Percentiles rank a stretch among this genome's conserved stretches.
Conservation (phyloP, 92 coral and sea anemone genomes). For the Zoanthus gigantus region DNA sequence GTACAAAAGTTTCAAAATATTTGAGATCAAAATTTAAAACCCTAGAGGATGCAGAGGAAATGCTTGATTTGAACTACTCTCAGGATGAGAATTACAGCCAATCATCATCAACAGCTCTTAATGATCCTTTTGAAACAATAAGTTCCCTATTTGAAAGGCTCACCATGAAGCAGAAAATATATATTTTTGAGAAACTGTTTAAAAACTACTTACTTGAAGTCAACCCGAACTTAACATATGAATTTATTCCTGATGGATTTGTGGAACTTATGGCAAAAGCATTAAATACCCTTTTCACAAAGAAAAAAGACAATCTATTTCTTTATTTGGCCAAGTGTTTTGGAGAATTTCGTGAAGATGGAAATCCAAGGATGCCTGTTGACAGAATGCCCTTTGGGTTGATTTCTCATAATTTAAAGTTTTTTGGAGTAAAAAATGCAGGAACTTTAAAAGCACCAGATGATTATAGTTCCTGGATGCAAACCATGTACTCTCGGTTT, state of each 20-base stretch:
- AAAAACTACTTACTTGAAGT: background rate
- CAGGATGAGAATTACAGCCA: background rate
- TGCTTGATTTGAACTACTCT: background rate
- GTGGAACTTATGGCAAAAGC: background rate
- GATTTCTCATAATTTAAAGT: background rate
- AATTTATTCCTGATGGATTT: background rate
- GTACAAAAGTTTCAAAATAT: background rate
- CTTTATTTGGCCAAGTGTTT: background rate
- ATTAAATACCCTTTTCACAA: background rate
- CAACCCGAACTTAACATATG: background rate
- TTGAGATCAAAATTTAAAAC: background rate
- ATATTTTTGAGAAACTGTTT: background rate
- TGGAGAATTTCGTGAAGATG: background rate
- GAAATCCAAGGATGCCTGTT: background rate
- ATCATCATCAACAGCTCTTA: background rate
- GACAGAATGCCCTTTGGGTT: background rate
- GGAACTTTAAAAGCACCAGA: background rate
- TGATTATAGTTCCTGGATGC: background rate
- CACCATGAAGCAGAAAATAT: background rate
- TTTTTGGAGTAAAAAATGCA: background rate
- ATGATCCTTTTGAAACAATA: background rate
- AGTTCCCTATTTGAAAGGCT: background rate
- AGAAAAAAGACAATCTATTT: background rate
- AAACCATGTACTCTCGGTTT: background rate
- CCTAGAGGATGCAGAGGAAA: background rate